These are phyloP conservation scores for Tragelaphus oryx DNA, from an alignment of 2,797 vertebrate genomes.

Conservation along the genomic window DNA sequence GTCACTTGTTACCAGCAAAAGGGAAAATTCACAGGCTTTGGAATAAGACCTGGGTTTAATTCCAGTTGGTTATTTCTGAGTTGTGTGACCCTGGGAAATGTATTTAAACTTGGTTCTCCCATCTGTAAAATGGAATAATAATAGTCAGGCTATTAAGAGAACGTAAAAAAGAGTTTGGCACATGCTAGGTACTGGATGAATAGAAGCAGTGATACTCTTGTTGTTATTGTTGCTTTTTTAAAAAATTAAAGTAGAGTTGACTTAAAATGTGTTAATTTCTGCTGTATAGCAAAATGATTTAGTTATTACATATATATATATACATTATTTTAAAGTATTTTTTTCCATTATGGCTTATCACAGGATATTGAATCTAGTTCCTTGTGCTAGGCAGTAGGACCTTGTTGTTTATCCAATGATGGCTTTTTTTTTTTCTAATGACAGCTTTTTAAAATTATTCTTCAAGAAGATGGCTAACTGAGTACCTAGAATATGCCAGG, in stretches of 20 bases:
- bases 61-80: neutral
- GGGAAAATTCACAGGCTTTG: neutral
- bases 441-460: neutral
- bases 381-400: neutral
- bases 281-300: neutral
- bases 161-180: neutral
- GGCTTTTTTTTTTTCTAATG: neutral
- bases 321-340: neutral
- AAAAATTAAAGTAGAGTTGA: neutral
- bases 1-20: neutral
- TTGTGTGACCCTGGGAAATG: neutral
- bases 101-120: conserved; percentile 21
- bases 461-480: neutral
- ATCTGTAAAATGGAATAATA: conserved; percentile 7
- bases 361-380: neutral
- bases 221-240: neutral
- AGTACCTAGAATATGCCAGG: neutral
- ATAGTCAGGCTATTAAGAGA: neutral
- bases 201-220: neutral
- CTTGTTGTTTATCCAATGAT: neutral
- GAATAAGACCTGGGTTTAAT: neutral
- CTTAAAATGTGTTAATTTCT: neutral
- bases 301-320: neutral
- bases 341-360: neutral
- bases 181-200: neutral